Percentiles rank a stretch among this genome's conserved stretches.
Conservation (phyloP, 2,888 invertebrate genomes). For the Eilema depressum region DNA sequence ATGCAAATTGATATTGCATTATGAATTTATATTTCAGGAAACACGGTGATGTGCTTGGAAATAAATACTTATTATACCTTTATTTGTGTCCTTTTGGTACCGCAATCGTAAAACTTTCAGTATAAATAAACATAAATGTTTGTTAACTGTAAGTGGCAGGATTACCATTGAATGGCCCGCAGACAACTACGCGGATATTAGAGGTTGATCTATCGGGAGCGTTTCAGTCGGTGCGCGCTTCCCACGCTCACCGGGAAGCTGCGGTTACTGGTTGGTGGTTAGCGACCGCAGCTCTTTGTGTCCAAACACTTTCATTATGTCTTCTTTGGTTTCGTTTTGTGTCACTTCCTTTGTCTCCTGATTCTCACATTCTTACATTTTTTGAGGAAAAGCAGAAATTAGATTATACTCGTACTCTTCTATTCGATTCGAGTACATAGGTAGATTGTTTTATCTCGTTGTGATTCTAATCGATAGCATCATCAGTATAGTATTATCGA, state of each 20-base stretch:
- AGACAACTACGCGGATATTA: slow-evolving; percentile 13
- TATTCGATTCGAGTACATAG: too few relatives aligned
- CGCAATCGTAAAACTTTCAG: not conserved
- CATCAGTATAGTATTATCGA: too few relatives aligned
- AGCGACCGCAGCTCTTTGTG: slow-evolving; percentile 8
- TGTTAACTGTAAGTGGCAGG: not conserved
- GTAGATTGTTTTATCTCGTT: too few relatives aligned
- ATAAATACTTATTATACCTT: not conserved
- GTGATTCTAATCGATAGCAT: too few relatives aligned
- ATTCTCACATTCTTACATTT: not conserved
- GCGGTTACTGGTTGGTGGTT: slow-evolving; percentile 3
- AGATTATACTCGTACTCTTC: too few relatives aligned
- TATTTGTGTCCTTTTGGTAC: not conserved
- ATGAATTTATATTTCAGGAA: not conserved
- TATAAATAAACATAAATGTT: not conserved
- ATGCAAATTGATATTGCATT: not conserved
- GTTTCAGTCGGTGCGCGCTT: slow-evolving; percentile 13
- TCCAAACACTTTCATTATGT: not conserved
- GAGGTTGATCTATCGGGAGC: slow-evolving; percentile 15
- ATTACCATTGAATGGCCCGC: slow-evolving; percentile 17
- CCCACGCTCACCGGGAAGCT: slow-evolving; percentile 17
- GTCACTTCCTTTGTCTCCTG: not conserved
- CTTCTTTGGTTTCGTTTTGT: slow-evolving; percentile 7
- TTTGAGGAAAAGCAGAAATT: too few relatives aligned
- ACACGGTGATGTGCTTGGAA: not conserved